Conservation (phyloP, 2,888 invertebrate genomes). For the Cerastis leucographa region DNA sequence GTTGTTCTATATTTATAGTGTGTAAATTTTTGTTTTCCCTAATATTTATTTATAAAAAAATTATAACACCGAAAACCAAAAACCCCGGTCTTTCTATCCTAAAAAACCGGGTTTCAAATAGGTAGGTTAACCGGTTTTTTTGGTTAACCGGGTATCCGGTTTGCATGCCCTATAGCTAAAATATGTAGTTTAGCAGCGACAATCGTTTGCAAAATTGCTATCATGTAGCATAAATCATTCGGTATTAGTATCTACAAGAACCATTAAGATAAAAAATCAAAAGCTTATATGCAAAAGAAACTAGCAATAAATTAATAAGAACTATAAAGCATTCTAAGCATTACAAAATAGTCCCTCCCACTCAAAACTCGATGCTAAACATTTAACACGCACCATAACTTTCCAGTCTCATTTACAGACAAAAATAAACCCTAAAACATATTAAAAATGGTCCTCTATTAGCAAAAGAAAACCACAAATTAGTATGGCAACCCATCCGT, state of each 20-base stretch:
- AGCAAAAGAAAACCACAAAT: constrained; percentile 67
- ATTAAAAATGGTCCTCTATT: constrained; percentile 61
- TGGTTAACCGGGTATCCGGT: too few relatives aligned
- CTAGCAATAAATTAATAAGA: constrained; percentile 14
- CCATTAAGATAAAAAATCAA: neutral
- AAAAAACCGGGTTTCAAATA: too few relatives aligned
- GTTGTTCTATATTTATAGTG: too few relatives aligned
- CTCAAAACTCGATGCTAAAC: constrained; percentile 41
- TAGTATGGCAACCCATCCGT: constrained; percentile 64
- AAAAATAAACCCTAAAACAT: constrained; percentile 52
- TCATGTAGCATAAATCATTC: too few relatives aligned
- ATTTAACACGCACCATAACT: constrained; percentile 36
- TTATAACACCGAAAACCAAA: too few relatives aligned
- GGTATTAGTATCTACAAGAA: neutral
- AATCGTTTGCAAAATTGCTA: neutral
- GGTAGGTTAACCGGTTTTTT: too few relatives aligned
- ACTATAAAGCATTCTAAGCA: constrained; percentile 2
- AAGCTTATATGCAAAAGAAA: too few relatives aligned
- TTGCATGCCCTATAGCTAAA: too few relatives aligned
- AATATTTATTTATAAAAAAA: too few relatives aligned
- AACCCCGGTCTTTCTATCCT: too few relatives aligned
- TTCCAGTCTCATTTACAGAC: constrained; percentile 34
- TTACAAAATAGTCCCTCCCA: constrained; percentile 5
- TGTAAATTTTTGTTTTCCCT: too few relatives aligned
- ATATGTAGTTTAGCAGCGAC: neutral